phyloP scores from a whole-genome alignment of 2,797 vertebrate species.

The Orientallactaga sibirica region DNA sequence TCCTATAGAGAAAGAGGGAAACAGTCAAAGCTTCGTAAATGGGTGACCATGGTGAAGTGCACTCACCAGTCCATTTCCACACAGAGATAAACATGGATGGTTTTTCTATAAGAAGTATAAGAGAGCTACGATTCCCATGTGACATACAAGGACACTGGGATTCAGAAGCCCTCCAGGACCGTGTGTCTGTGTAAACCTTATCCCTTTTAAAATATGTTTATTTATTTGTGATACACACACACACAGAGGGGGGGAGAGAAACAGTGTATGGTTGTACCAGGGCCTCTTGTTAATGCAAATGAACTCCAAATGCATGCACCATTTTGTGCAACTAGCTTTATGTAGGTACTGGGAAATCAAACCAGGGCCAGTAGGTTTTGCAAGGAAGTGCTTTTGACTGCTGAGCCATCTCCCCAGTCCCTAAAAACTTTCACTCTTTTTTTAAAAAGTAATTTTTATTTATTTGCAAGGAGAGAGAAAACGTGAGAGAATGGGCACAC shows the following conservation, averaged over 20 bases:
- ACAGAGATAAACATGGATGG: neutral
- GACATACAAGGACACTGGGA: constrained; percentile 19
- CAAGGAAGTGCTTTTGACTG: neutral
- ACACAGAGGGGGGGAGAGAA: too few species aligned
- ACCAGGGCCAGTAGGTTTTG: too few species aligned
- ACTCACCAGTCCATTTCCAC: neutral
- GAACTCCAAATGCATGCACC: too few species aligned
- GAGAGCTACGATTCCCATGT: constrained; percentile 30
- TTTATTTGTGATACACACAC: neutral
- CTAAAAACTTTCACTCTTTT: too few species aligned
- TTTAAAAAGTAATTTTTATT: too few species aligned
- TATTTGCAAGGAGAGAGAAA: too few species aligned
- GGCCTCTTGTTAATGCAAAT: too few species aligned
- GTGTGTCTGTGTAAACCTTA: neutral
- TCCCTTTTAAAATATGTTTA: neutral
- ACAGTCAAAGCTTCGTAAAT: neutral
- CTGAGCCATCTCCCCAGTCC: too few species aligned
- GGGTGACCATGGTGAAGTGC: neutral
- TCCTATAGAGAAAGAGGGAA: neutral
- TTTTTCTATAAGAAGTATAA: neutral
- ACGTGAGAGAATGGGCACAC: too few species aligned
- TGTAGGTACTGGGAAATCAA: too few species aligned
- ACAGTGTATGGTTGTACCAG: too few species aligned
- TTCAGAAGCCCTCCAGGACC: neutral
- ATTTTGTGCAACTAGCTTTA: too few species aligned